A percentile compares a stretch with the other conserved stretches of the same genome.
Conservation (phyloP, 2,797 vertebrate species). For the Anableps anableps region DNA sequence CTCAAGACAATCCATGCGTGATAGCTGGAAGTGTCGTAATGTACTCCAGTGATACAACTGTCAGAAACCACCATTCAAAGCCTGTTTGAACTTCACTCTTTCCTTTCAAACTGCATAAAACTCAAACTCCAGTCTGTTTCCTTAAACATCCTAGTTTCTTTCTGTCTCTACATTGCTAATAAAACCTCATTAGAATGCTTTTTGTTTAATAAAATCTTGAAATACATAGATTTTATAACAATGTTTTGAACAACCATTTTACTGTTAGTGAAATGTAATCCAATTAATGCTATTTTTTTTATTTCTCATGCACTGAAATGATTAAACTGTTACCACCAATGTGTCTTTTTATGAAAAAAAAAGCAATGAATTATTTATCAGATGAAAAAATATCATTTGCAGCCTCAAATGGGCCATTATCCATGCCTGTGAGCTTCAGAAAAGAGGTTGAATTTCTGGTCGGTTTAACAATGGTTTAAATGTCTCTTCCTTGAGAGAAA, state of each 20-base stretch:
- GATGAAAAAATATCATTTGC: conserved; percentile 20
- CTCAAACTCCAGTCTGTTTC: background rate
- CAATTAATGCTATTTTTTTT: conserved; percentile 6
- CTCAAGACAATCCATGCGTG: conserved; percentile 14
- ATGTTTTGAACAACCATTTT: background rate
- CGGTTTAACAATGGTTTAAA: conserved; percentile 23
- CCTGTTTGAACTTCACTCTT: conserved; percentile 3
- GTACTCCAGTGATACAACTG: conserved; percentile 19
- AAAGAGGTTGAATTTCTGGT: conserved; percentile 20
- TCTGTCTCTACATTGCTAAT: background rate
- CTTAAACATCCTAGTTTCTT: background rate
- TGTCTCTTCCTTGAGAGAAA: background rate
- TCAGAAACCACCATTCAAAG: conserved; percentile 18
- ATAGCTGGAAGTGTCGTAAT: conserved; percentile 23
- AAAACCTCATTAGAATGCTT: background rate
- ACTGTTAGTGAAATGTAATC: background rate
- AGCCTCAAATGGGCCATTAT: conserved; percentile 31
- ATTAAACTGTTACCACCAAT: conserved; percentile 34
- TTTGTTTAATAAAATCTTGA: conserved; percentile 7
- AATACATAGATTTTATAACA: conserved; percentile 1
- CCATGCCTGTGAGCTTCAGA: background rate
- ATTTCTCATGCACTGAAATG: conserved; percentile 23
- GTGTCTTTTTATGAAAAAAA: conserved; percentile 24
- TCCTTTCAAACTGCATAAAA: conserved; percentile 3
- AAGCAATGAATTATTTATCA: conserved; percentile 43